Percentiles rank a stretch among this genome's conserved stretches.
Evolutionary conservation across 2,888 invertebrate genomes (phyloP).

Genomic region (Melieria crassipennis): DNA sequence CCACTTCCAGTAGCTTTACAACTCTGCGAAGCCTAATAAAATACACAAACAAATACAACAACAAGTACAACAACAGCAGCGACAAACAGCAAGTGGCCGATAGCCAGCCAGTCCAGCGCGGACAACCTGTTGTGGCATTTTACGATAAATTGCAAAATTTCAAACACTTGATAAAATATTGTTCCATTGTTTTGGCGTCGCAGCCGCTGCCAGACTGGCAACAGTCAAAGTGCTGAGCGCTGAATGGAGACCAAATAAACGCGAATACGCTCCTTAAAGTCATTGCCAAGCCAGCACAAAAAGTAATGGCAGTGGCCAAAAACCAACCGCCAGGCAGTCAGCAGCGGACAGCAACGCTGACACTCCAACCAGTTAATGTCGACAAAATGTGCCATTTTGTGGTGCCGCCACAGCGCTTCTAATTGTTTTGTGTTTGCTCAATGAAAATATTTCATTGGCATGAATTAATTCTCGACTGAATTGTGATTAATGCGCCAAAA

Average conservation of each 20-base stretch:
- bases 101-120: not conserved
- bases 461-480: too few species aligned
- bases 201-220: not conserved
- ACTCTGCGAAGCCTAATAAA: too few species aligned
- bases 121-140: slow-evolving; percentile 43
- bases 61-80: not conserved
- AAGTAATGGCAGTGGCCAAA: too few species aligned
- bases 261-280: slow-evolving; percentile 18
- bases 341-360: too few species aligned
- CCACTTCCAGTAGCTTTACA: too few species aligned
- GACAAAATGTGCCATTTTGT: too few species aligned
- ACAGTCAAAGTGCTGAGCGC: slow-evolving; percentile 2
- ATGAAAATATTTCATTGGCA: too few species aligned
- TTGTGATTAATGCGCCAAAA: too few species aligned
- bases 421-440: too few species aligned
- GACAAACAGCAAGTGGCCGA: not conserved
- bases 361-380: too few species aligned
- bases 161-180: slow-evolving; percentile 50
- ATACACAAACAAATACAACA: not conserved
- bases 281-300: not conserved
- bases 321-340: too few species aligned
- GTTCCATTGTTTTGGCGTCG: slow-evolving; percentile 46
- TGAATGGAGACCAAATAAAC: slow-evolving; percentile 17
- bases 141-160: slow-evolving; percentile 33
- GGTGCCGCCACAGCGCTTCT: too few species aligned